Base-by-base conservation (phyloP, 53 echinoderm and acorn worm species). In the Hippasteria phrygiana region DNA sequence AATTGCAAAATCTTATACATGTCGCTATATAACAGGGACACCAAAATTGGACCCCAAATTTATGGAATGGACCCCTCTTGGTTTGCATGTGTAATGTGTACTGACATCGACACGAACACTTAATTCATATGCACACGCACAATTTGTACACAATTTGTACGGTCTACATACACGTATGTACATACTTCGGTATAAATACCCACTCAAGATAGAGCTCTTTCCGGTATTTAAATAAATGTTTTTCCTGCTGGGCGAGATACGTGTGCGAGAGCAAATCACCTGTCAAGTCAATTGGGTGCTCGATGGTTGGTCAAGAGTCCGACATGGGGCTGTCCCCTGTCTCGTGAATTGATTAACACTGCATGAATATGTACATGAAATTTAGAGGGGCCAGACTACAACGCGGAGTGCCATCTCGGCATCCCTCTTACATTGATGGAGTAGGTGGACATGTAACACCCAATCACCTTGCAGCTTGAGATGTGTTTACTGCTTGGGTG, bases 321-420 rank as follows among this genome's bases (percentile, higher is more conserved):
- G 35, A 20, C 22, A 18, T 13, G 41, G 72, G 43, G 12, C 43
- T 3, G 72, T 40, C 43, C 35, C 41, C 72, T 6, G 24, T 42
- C 72, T 33, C 31, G 70, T 32, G 70, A 71, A 85, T 85, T 71
- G 71, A 48, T 85, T 85, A 85, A 54, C 85, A 71, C 85, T 8
- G 18, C 20, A 70, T 71, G 69, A 85, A 85, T 85, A 83, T 22
- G n/a, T n/a, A n/a, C n/a, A 46, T 43, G 0, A 48, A 28, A 65
- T 29, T 67, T 46, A 37, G 35, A 69, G 36, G 6, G 36, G 46
- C 47, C 55, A 0, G 55, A 59, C 59, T 78, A 70, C 50, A 51
- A 12, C n/a, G 35, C 0, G 46, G 22, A 29, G 1, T 39, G 32
- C 5, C 62, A 40, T 79, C n/a, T 79, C n/a, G 27, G 38, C 39